A percentile compares a stretch with the other conserved stretches of the same genome.
Evolutionary conservation across 2,888 invertebrate genomes (phyloP).

Genomic region (Cheilosia scutellata): DNA sequence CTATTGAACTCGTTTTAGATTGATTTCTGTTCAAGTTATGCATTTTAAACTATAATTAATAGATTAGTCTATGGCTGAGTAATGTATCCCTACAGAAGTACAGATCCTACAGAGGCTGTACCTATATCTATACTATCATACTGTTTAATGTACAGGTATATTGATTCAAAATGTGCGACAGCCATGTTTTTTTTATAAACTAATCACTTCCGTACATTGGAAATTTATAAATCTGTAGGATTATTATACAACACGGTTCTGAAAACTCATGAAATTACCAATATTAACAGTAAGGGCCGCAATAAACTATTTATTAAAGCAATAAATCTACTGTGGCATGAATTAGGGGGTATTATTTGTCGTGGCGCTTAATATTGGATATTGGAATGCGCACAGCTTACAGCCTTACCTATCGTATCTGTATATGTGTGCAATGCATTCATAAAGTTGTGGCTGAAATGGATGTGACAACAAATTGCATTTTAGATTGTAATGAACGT

Average conservation of each 20-base stretch:
- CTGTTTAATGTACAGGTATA: too few relatives aligned
- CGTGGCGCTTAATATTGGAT: neutral
- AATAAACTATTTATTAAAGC: constrained; percentile 32
- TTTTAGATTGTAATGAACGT: too few relatives aligned
- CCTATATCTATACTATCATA: neutral
- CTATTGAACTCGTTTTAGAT: constrained; percentile 16
- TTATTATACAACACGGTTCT: neutral
- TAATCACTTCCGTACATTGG: constrained; percentile 1
- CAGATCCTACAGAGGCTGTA: neutral
- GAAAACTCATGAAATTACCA: neutral
- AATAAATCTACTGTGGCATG: constrained; percentile 14
- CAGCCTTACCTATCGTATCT: too few relatives aligned
- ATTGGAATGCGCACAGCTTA: neutral
- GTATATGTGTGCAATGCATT: neutral
- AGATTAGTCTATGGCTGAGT: constrained; percentile 16
- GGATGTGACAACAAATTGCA: too few relatives aligned
- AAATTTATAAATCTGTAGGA: constrained; percentile 1
- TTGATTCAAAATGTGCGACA: too few relatives aligned
- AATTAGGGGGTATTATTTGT: neutral
- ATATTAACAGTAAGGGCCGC: constrained; percentile 7
- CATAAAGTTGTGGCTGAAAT: neutral
- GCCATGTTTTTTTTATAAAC: neutral
- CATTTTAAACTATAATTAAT: constrained; percentile 38
- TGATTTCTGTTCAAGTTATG: constrained; percentile 28
- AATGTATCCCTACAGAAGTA: constrained; percentile 2